Conservation (phyloP, 2,888 invertebrate species). For the Drosophila tanythrix region DNA sequence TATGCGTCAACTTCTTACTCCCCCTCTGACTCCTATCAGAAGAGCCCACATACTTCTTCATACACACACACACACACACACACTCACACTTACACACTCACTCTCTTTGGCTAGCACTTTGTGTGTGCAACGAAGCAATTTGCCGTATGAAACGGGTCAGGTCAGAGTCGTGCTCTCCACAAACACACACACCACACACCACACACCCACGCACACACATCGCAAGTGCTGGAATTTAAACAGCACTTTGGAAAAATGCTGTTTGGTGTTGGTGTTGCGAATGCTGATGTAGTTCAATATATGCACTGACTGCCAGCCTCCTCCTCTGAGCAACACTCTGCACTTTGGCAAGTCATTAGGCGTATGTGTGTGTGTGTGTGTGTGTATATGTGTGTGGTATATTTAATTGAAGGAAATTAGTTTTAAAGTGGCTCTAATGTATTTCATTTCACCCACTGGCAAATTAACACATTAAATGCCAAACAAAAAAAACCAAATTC, state of each 20-base stretch:
- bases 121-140: conserved; percentile 75
- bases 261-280: conserved; percentile 34
- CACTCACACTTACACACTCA: neutral
- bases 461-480: neutral
- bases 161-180: conserved; percentile 51
- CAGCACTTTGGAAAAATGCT: conserved; percentile 62
- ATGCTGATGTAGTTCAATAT: conserved; percentile 65
- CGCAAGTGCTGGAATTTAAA: conserved; percentile 55
- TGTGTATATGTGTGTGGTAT: conserved; percentile 34
- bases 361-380: conserved; percentile 31
- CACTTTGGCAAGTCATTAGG: conserved; percentile 73
- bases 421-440: conserved; percentile 59
- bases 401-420: conserved; percentile 73
- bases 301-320: conserved; percentile 33
- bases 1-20: conserved; percentile 27
- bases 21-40: conserved; percentile 1
- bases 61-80: neutral
- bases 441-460: conserved; percentile 16
- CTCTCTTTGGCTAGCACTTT: conserved; percentile 45
- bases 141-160: conserved; percentile 79
- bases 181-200: neutral
- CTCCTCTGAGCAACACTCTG: neutral
- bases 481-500: conserved; percentile 14
- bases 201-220: neutral
- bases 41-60: neutral